phyloP scores from a whole-genome alignment of 2,888 invertebrate species.

The Philhelius pedissequus region DNA sequence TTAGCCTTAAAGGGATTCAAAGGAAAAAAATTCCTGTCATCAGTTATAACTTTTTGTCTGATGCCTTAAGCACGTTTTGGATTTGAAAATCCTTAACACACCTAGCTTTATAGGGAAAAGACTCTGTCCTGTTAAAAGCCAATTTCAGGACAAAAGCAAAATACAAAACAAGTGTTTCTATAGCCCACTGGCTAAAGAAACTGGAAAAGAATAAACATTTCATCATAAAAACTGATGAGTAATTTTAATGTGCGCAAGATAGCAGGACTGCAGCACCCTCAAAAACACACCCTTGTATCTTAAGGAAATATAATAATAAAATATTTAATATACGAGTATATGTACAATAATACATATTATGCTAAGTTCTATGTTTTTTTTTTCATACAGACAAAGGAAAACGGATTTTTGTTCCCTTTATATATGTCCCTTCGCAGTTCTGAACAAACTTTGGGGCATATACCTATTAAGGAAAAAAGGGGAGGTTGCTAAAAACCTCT shows the following conservation, averaged over 20 bases:
- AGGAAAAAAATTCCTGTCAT: background rate
- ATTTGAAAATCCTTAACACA: background rate
- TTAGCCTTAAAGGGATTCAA: background rate
- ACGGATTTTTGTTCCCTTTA: background rate
- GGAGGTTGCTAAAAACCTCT: constrained; percentile 5
- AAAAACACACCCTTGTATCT: constrained; percentile 38
- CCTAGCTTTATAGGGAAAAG: background rate
- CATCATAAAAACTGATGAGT: constrained; percentile 13
- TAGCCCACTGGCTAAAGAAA: background rate
- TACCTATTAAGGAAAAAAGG: constrained; percentile 30
- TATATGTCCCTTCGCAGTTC: constrained; percentile 1
- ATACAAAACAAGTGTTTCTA: background rate
- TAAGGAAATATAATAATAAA: background rate
- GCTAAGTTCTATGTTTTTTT: constrained; percentile 28
- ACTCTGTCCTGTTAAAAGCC: background rate
- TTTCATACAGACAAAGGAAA: constrained; percentile 22
- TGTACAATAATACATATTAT: constrained; percentile 12
- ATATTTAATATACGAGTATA: background rate
- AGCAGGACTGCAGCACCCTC: constrained; percentile 26
- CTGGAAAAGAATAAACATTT: constrained; percentile 10
- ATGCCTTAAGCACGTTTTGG: background rate
- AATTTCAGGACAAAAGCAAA: background rate
- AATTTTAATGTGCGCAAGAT: constrained; percentile 20
- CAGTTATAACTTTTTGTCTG: background rate
- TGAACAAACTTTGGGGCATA: constrained; percentile 34